Percentiles rank a stretch among this genome's conserved stretches.
phyloP scores from a whole-genome alignment of 2,888 invertebrate species.

The Meiosimyza decipiens region DNA sequence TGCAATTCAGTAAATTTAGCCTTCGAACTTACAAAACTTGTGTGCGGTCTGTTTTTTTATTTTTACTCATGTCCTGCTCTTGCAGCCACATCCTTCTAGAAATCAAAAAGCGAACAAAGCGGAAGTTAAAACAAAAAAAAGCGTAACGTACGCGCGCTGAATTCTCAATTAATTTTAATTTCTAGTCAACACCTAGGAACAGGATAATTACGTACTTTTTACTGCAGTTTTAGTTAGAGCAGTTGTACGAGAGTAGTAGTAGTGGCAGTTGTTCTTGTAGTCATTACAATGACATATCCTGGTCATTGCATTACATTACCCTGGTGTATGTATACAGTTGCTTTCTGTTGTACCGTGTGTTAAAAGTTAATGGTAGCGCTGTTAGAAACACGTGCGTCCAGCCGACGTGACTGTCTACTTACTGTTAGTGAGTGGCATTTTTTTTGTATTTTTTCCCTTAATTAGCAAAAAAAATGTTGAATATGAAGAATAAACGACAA shows the following conservation, averaged over 20 bases:
- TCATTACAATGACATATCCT: not conserved
- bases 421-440: not conserved
- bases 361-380: conserved; percentile 23
- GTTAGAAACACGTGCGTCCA: conserved; percentile 10
- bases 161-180: conserved; percentile 64
- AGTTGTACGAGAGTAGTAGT: too few species aligned
- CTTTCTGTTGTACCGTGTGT: not conserved
- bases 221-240: too few species aligned
- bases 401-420: conserved; percentile 17
- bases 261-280: not conserved
- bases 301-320: too few species aligned
- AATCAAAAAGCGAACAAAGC: too few species aligned
- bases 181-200: conserved; percentile 59
- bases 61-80: too few species aligned
- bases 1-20: conserved; percentile 16
- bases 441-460: too few species aligned
- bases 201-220: conserved; percentile 31
- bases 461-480: not conserved
- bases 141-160: conserved; percentile 53
- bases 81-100: too few species aligned
- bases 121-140: conserved; percentile 10
- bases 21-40: not conserved
- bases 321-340: not conserved
- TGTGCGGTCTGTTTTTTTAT: too few species aligned
- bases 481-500: not conserved